These are phyloP conservation scores for Endomychus coccineus DNA, from an alignment of 2,888 invertebrate species.

Conservation along the genomic window DNA sequence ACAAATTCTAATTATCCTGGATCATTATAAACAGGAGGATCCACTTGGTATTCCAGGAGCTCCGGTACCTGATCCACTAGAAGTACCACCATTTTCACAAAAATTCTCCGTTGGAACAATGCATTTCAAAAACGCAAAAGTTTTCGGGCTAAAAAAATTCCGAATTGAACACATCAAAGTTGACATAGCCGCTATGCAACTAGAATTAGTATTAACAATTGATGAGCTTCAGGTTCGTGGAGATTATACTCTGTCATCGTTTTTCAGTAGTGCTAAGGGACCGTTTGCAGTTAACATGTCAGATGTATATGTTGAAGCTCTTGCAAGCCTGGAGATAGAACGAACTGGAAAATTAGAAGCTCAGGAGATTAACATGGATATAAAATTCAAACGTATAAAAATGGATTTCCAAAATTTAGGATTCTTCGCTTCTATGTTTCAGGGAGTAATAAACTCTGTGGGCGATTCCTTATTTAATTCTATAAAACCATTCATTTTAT, in stretches of 20 bases:
- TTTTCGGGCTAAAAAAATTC: conserved; percentile 73
- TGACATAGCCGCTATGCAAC: conserved; percentile 70
- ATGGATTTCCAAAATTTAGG: conserved; percentile 80
- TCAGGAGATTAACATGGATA: conserved; percentile 71
- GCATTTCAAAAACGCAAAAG: conserved; percentile 61
- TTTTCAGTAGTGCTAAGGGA: conserved; percentile 63
- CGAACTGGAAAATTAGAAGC: conserved; percentile 69
- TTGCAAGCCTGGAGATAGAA: conserved; percentile 64
- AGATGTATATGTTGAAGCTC: conserved; percentile 60
- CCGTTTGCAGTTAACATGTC: conserved; percentile 71
- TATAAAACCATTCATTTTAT: conserved; percentile 76
- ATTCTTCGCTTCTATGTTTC: conserved; percentile 59
- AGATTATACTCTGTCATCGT: conserved; percentile 65
- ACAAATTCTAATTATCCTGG: conserved; percentile 60
- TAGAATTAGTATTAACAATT: conserved; percentile 63
- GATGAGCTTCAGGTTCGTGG: conserved; percentile 65
- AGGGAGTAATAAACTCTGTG: conserved; percentile 70
- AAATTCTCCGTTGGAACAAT: conserved; percentile 63
- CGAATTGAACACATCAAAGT: conserved; percentile 62
- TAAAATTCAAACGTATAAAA: conserved; percentile 64
- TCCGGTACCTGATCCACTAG: conserved; percentile 72
- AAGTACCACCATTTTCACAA: conserved; percentile 68
- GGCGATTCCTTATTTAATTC: conserved; percentile 78
- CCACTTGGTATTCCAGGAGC: conserved; percentile 75
- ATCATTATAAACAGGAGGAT: conserved; percentile 74